Conservation (phyloP, 2,888 invertebrate species). For the Polymixis lichenea region DNA sequence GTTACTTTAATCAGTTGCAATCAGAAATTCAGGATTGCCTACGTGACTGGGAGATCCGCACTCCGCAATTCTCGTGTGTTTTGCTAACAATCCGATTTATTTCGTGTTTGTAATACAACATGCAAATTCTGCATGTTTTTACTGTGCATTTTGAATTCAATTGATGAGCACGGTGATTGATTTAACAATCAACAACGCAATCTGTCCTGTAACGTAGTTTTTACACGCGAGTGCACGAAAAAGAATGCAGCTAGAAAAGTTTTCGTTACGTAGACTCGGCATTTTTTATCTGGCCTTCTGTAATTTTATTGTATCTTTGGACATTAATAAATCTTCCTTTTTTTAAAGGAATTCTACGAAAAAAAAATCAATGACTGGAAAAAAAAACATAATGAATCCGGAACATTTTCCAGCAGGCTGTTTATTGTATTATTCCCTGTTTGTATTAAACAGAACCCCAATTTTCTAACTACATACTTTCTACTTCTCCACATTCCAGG, state of each 20-base stretch:
- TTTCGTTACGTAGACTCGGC: neutral
- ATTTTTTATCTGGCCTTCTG: neutral
- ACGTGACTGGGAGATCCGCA: slow-evolving; percentile 44
- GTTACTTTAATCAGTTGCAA: slow-evolving; percentile 32
- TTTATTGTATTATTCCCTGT: neutral
- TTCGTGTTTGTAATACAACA: slow-evolving; percentile 25
- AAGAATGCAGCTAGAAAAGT: slow-evolving; percentile 15
- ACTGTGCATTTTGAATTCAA: slow-evolving; percentile 28
- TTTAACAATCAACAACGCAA: slow-evolving; percentile 45
- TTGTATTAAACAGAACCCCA: neutral
- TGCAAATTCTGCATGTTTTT: slow-evolving; percentile 20
- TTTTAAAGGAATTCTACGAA: neutral
- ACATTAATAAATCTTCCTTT: neutral
- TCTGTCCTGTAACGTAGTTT: slow-evolving; percentile 14
- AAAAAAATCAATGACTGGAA: neutral
- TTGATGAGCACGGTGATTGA: slow-evolving; percentile 51
- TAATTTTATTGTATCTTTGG: slow-evolving; percentile 6
- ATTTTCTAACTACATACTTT: neutral
- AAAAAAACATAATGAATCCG: neutral
- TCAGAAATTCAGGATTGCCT: slow-evolving; percentile 27
- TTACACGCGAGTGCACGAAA: slow-evolving; percentile 39
- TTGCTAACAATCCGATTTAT: slow-evolving; percentile 24
- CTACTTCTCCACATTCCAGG: slow-evolving; percentile 89
- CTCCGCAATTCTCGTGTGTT: slow-evolving; percentile 14
- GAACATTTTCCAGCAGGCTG: neutral